Conservation (phyloP, 2,888 invertebrate genomes). For the Andrena haemorrhoa region DNA sequence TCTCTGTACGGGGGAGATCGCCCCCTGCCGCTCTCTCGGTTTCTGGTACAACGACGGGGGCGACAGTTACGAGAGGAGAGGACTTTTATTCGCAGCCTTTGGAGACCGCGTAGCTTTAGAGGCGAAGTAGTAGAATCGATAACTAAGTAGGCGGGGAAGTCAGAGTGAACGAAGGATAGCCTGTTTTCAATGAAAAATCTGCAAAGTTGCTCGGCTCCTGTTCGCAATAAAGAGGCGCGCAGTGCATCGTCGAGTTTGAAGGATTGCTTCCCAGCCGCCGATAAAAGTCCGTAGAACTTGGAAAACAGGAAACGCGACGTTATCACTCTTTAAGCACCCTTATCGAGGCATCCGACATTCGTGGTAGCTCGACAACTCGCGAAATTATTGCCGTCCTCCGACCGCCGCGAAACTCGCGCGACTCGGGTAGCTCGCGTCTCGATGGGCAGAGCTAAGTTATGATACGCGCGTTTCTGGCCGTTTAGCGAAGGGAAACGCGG, state of each 20-base stretch:
- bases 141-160: too few relatives aligned
- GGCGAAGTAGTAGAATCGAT: background rate
- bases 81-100: conserved; percentile 1
- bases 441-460: background rate
- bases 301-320: conserved; percentile 11
- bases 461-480: background rate
- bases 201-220: conserved; percentile 7
- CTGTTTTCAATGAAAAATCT: background rate
- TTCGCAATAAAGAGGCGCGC: background rate
- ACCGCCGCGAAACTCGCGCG: background rate
- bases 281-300: background rate
- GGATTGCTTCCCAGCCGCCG: background rate
- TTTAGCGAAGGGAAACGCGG: background rate
- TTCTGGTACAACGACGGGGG: background rate
- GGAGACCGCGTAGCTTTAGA: background rate
- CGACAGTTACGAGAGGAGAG: background rate
- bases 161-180: background rate
- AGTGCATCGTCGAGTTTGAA: background rate
- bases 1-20: background rate
- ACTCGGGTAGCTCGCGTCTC: background rate
- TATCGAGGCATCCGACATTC: conserved; percentile 18
- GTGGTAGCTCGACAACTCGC: conserved; percentile 7
- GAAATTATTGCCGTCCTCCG: background rate
- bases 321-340: conserved; percentile 21
- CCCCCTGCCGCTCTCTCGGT: background rate